Conservation (phyloP, 2,888 invertebrate genomes). For the Cryptus armator region DNA sequence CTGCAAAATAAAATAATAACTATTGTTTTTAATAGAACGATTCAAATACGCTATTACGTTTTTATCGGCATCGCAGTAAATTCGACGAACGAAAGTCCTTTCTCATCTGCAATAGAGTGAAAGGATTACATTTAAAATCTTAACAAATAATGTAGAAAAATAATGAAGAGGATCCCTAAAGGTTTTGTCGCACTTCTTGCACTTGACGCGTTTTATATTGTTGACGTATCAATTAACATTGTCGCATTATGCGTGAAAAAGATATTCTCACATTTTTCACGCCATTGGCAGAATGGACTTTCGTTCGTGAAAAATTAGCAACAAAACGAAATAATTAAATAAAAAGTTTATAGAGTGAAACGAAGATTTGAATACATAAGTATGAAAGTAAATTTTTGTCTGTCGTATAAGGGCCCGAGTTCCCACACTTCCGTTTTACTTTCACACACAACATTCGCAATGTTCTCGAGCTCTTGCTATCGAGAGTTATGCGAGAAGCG, state of each 20-base stretch:
- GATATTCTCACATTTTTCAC: not conserved
- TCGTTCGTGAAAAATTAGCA: not conserved
- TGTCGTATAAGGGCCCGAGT: constrained; percentile 4
- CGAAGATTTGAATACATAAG: not conserved
- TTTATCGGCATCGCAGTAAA: not conserved
- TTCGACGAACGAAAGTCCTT: constrained; percentile 14
- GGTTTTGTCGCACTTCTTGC: constrained; percentile 49
- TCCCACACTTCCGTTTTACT: constrained; percentile 46
- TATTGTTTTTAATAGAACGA: not conserved
- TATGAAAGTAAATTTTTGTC: not conserved
- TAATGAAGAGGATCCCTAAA: constrained; percentile 48
- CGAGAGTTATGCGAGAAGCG: not conserved
- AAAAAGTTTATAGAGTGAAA: not conserved
- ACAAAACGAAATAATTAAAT: not conserved
- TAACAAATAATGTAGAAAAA: constrained; percentile 23
- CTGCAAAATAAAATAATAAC: not conserved
- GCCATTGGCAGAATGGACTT: not conserved
- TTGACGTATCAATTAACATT: constrained; percentile 55
- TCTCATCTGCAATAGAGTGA: constrained; percentile 51
- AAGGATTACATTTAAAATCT: constrained; percentile 40
- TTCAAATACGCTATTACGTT: not conserved
- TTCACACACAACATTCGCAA: constrained; percentile 31
- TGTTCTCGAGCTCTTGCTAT: constrained; percentile 14
- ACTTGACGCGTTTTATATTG: constrained; percentile 22
- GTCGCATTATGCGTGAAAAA: constrained; percentile 1